Evolutionary conservation across 2,113 vertebrate genomes (phyloP).

Genomic region (Oceanodroma tethys): DNA sequence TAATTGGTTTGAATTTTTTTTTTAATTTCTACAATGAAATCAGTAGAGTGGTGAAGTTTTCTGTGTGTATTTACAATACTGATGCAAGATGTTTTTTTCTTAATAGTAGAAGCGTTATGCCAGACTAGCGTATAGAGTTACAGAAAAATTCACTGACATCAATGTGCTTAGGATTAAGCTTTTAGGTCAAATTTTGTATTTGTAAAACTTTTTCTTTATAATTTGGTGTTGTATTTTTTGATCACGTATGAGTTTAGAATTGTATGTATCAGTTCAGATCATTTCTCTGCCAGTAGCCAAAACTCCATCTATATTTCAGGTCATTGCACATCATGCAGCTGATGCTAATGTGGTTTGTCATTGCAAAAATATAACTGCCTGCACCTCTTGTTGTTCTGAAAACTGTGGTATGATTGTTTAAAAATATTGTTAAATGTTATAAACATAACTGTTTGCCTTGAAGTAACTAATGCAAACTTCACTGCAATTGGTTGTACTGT

Average conservation of each 20-base stretch:
- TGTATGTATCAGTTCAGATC: not conserved
- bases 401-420: not conserved
- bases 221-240: not conserved
- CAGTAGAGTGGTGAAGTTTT: not conserved
- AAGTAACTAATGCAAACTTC: not conserved
- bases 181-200: not conserved
- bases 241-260: not conserved
- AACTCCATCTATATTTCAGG: not conserved
- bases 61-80: not conserved
- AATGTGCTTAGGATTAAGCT: not conserved
- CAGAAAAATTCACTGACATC: not conserved
- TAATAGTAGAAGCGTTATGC: not conserved
- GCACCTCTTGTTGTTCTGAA: conserved; percentile 12
- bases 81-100: not conserved
- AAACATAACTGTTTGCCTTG: not conserved
- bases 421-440: not conserved
- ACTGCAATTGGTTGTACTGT: not conserved
- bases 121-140: not conserved
- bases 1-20: not conserved
- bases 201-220: not conserved
- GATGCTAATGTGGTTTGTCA: conserved; percentile 52
- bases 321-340: conserved; percentile 51
- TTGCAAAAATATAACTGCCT: not conserved
- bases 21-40: not conserved
- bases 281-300: not conserved